Evolutionary conservation across 2,888 invertebrate species (phyloP), one percentile per base, ranked within the genome.

Genomic region (Maniola hyperantus): DNA sequence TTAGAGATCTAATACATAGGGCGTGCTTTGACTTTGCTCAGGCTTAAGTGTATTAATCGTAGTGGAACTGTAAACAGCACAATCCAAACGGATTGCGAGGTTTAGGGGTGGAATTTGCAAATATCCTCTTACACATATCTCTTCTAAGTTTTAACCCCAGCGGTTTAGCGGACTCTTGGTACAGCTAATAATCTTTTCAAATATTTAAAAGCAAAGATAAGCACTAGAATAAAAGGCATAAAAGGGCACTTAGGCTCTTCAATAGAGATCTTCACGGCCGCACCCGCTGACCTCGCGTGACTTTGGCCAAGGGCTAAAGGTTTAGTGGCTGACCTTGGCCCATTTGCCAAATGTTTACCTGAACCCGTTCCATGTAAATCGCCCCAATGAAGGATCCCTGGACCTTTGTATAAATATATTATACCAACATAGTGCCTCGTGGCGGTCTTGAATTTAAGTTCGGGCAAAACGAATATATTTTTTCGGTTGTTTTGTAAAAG

Each of bases 261-360:
- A 50, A 50, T 10, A 11, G 20, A 15, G 46, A 46, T 5, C 10
- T 50, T 13, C 20, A 13, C 6, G 13, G 10, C 2, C 5, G 11
- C 18, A 34, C 50, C 1, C 36, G 60, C 53, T 55, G 34, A 61
- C 58, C 58, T 59, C 59, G 65, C 44, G 54, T 69, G 67, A 68
- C 73, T 76, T 76, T 53, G n/a, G 67, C 74, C 77, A 72, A 5
- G 6, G 5, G 50, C 42, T 60, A 73, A 74, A 77, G 72, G 77
- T 70, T 58, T 59, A 64, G 58, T 53, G 61, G 36, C 51, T 73
- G 74, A 72, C 83, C 83, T 83, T 83, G 82, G 73, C 76, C 81
- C 68, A 66, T 66, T 71, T 72, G 60, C 61, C 73, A 76, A 75
- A 76, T 80, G 80, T 78, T 80, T 81, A 80, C 81, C 79, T 79